Base-by-base conservation (phyloP, 2,888 invertebrate species). In the Fragum fragum region DNA sequence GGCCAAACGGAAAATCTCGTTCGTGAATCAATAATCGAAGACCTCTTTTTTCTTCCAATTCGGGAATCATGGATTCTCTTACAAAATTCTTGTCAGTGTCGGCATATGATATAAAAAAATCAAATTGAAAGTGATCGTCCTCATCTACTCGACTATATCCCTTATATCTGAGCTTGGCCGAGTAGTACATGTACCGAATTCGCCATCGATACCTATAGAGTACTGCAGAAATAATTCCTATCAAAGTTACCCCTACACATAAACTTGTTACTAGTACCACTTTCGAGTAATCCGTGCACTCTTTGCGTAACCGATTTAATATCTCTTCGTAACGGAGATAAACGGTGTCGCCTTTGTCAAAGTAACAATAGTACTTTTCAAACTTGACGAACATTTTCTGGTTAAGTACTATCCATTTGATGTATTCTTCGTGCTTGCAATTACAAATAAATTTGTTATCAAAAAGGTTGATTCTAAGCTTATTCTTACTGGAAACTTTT, bases 151-250 rank as follows among this genome's bases (percentile, higher is more conserved):
- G 53, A 16, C 23, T n/a, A 16, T 72, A 52, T 14, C 59, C 72
- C 23, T 75, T 69, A 53, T 73, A 66, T 59, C 74, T 39, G 14
- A 76, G 55, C 32, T 79, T 83, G 18, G 79, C 73, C 11, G 76
- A 78, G 52, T 83, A 83, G 59, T 79, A 83, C 61, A 83, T 76
- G 36, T 83, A 83, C 1, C 83, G 73, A 11, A 83, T 23, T 42
- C 76, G 57, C 83, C 83, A 83, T 29, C 79, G 61, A 57, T 74
- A 83, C n/a, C 79, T 39, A 26, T 79, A 79, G 1, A 76, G 36
- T 3, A 83, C n/a, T 11, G 32, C 61, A 9, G 32, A 14, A 32
- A 32, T 32, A 7, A 61, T 29, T 32, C 26, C 29, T 11, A 61
- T 32, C 2, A 61, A 2, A n/a, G 32, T 32, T 9, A 61, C 7